Evolutionary conservation across 2,797 vertebrate genomes (phyloP).

Genomic region (Sebastes taczanowskii): DNA sequence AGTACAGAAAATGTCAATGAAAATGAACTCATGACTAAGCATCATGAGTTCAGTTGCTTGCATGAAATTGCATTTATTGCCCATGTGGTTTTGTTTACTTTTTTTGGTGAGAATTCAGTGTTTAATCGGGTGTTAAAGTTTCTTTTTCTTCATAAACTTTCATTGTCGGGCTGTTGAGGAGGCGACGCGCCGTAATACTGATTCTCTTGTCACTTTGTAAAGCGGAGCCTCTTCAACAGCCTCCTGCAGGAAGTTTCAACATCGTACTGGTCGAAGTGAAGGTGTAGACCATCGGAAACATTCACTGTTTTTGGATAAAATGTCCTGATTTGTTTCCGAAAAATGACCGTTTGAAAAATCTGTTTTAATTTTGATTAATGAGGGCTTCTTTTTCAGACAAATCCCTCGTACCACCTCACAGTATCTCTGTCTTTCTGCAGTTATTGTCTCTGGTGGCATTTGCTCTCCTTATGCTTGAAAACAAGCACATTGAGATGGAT

Average conservation of each 20-base stretch:
- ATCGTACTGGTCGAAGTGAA: conserved; percentile 2
- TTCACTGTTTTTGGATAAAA: not conserved
- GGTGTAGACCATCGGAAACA: not conserved
- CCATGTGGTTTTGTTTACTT: not conserved
- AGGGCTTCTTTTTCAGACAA: not conserved
- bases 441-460: not conserved
- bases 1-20: conserved; percentile 79
- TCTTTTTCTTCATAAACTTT: conserved; percentile 1
- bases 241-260: conserved; percentile 20
- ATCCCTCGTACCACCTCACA: not conserved
- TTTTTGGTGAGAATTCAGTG: not conserved
- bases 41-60: conserved; percentile 25
- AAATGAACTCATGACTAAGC: conserved; percentile 3
- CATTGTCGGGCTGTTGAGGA: conserved; percentile 4
- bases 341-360: not conserved
- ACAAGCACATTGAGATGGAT: conserved; percentile 4
- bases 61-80: conserved; percentile 44
- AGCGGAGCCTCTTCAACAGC: conserved; percentile 6
- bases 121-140: conserved; percentile 5
- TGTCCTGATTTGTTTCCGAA: not conserved
- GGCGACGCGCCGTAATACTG: not conserved
- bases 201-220: conserved; percentile 6
- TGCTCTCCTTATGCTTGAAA: conserved; percentile 1
- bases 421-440: not conserved
- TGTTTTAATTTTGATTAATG: not conserved